Conservation (phyloP, 2,113 vertebrate species). For the Seriola rivoliana region DNA sequence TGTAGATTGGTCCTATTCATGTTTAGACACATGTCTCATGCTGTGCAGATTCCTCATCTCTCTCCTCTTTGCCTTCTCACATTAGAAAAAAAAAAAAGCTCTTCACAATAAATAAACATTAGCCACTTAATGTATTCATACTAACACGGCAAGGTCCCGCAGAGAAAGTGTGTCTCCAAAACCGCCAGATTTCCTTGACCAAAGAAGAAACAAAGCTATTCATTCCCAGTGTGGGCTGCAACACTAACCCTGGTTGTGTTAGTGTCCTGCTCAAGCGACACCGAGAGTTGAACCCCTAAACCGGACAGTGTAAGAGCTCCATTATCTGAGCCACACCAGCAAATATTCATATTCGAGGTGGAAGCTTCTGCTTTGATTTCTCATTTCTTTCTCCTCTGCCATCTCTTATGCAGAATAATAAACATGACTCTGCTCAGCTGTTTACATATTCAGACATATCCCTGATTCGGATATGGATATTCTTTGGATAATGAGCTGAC, state of each 20-base stretch:
- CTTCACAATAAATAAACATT: constrained; percentile 72
- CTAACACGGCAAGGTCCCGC: constrained; percentile 83
- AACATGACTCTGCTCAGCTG: constrained; percentile 70
- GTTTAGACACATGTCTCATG: constrained; percentile 51
- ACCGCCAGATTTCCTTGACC: constrained; percentile 14
- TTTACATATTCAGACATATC: constrained; percentile 81
- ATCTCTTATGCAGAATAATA: constrained; percentile 75
- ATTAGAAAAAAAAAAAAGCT: constrained; percentile 55
- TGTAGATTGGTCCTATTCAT: constrained; percentile 64
- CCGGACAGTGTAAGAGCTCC: constrained; percentile 40
- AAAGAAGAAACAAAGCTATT: constrained; percentile 18
- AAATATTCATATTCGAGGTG: constrained; percentile 84
- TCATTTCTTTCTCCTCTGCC: constrained; percentile 58
- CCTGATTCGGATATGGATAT: constrained; percentile 76
- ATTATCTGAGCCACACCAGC: constrained; percentile 67
- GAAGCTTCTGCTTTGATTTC: constrained; percentile 65
- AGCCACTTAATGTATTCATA: constrained; percentile 62
- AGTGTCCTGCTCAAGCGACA: constrained; percentile 56
- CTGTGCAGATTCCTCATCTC: constrained; percentile 41
- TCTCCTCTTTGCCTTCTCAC: constrained; percentile 23
- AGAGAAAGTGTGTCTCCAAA: constrained; percentile 12
- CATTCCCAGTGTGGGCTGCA: neutral
- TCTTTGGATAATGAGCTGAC: constrained; percentile 76
- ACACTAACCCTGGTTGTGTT: neutral
- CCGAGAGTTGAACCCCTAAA: constrained; percentile 9